Evolutionary conservation across 2,888 invertebrate species (phyloP).

Genomic region (Slavum lentiscoides): DNA sequence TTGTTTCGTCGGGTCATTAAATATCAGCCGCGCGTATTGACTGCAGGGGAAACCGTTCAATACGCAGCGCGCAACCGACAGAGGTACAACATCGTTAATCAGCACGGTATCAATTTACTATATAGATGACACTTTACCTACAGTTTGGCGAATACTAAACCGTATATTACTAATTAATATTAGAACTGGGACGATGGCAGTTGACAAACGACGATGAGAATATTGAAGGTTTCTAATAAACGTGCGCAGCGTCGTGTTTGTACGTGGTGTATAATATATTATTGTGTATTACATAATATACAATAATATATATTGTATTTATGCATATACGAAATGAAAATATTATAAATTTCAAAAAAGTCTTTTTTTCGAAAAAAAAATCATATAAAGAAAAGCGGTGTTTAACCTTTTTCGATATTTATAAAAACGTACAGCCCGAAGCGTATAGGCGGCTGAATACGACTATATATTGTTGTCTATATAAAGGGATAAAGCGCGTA

Average conservation of each 20-base stretch:
- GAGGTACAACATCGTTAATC: constrained; percentile 6
- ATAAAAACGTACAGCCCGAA: too few species aligned
- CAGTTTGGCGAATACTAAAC: constrained; percentile 13
- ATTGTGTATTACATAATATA: background rate
- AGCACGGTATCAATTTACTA: background rate
- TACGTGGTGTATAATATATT: background rate
- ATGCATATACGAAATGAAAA: too few species aligned
- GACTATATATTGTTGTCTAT: too few species aligned
- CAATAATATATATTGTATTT: background rate
- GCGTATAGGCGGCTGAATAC: too few species aligned
- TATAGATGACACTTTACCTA: background rate
- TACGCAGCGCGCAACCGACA: background rate
- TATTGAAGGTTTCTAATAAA: background rate
- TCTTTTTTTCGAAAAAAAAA: too few species aligned
- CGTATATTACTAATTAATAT: background rate
- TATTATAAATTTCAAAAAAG: too few species aligned
- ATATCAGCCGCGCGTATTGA: background rate
- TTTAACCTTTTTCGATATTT: too few species aligned
- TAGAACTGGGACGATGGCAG: background rate
- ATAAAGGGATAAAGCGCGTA: too few species aligned
- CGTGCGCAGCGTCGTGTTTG: too few species aligned
- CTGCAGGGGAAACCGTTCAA: background rate
- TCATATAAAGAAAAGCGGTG: too few species aligned
- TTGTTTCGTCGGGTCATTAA: background rate
- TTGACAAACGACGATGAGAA: constrained; percentile 1